These are phyloP conservation scores for Neopelma chrysocephalum DNA, from an alignment of 2,797 vertebrate species.

Conservation along the genomic window DNA sequence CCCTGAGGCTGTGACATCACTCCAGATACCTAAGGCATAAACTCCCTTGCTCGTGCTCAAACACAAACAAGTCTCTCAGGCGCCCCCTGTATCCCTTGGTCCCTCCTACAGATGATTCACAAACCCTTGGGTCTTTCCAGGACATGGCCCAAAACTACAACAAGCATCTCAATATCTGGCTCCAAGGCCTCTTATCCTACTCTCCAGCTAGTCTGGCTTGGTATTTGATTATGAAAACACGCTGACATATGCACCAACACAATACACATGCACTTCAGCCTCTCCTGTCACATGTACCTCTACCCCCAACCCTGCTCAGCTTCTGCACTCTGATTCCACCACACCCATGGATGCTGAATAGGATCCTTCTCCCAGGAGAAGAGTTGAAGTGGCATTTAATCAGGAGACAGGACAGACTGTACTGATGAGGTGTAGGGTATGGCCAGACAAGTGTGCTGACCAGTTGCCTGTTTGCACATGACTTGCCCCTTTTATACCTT, in stretches of 20 bases:
- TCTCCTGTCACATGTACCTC: neutral
- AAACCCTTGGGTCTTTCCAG: neutral
- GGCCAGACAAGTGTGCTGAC: neutral
- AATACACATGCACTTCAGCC: accelerated
- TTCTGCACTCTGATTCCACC: neutral
- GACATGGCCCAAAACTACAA: neutral
- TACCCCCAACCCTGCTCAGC: neutral
- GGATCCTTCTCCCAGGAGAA: neutral
- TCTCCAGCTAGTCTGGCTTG: neutral
- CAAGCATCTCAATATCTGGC: neutral
- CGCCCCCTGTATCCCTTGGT: too few relatives aligned
- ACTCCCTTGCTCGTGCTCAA: accelerated
- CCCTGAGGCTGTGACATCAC: neutral
- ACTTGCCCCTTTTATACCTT: neutral
- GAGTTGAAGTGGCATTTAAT: neutral
- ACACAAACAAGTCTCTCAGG: neutral
- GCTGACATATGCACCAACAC: neutral
- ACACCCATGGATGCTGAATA: neutral
- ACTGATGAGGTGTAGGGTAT: neutral
- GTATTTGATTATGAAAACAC: neutral
- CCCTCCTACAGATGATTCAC: neutral
- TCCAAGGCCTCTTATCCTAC: neutral
- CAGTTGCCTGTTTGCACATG: neutral
- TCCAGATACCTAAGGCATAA: neutral
- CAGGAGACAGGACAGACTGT: neutral